Conservation (phyloP, 2,888 invertebrate species). For the Drosophila stalkeri region DNA sequence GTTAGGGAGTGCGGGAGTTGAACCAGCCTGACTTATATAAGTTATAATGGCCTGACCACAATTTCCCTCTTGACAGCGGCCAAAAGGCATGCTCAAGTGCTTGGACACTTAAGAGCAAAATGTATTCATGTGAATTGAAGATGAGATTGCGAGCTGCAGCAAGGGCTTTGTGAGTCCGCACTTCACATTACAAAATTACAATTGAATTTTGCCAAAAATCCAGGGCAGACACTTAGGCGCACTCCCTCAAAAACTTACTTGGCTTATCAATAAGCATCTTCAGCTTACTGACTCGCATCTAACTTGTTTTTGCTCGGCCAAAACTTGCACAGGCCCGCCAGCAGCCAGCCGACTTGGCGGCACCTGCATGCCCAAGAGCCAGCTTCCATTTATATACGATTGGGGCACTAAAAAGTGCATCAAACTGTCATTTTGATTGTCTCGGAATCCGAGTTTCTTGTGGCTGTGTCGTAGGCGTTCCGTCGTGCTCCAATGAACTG, state of each 20-base stretch:
- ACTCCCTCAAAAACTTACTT: slow-evolving; percentile 20
- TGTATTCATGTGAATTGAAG: slow-evolving; percentile 71
- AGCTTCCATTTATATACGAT: slow-evolving; percentile 34
- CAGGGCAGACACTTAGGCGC: slow-evolving; percentile 41
- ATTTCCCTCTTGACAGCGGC: slow-evolving; percentile 72
- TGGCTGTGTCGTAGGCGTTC: slow-evolving; percentile 33
- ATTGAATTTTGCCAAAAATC: slow-evolving; percentile 40
- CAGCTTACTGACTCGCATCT: slow-evolving; percentile 29
- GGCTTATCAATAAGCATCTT: slow-evolving; percentile 48
- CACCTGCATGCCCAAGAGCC: slow-evolving; percentile 37
- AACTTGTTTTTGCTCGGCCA: slow-evolving; percentile 25
- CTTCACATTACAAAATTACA: slow-evolving; percentile 65
- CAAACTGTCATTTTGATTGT: slow-evolving; percentile 58
- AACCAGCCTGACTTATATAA: slow-evolving; percentile 57
- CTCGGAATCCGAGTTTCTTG: slow-evolving; percentile 35
- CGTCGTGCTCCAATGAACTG: slow-evolving; percentile 49
- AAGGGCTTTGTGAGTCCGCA: slow-evolving; percentile 13
- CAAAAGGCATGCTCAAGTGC: slow-evolving; percentile 81
- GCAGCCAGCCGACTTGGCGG: slow-evolving; percentile 48
- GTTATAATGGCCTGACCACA: slow-evolving; percentile 81
- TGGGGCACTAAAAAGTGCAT: slow-evolving; percentile 42
- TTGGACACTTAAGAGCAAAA: slow-evolving; percentile 65
- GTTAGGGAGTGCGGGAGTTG: background rate
- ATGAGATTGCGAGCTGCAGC: slow-evolving; percentile 46
- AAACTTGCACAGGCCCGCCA: slow-evolving; percentile 27